Evolutionary conservation across 2,113 vertebrate genomes (phyloP), one percentile per base, ranked within the genome.

Genomic region (Lota lota): DNA sequence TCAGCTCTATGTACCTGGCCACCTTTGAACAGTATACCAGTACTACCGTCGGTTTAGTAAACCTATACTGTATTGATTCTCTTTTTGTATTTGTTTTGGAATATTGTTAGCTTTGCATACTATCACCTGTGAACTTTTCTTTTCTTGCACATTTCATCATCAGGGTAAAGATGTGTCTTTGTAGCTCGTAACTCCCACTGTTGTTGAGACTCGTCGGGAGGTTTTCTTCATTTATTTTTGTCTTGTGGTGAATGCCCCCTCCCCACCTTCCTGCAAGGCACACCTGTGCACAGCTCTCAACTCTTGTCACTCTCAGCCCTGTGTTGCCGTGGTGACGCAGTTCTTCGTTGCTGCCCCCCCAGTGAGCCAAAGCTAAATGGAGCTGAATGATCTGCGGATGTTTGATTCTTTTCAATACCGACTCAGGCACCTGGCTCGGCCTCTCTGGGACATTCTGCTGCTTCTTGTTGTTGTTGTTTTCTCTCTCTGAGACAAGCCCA

Each of bases 321-420:
- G 21, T 1, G 72, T 86, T 74, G 64, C 80, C 79, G 81, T 73
- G 79, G 85, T 64, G 67, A 84, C 83, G 63, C 16, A 2, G 7
- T 40, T 63, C 74, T 80, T 69, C 72, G 68, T 33, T 51, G 63
- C 68, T 65, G 76, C 79, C 63, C 79, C 74, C 67, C 53, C 36
- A 57, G 19, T 65, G 77, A 79, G 77, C 63, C 70, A 36, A 79
- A 83, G 81, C 70, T 86, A 88, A 89, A 89, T 89, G 73, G 84
- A 79, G 84, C 85, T 79, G 82, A 89, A 87, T 86, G 67, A 85
- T 80, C 73, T 77, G 75, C 63, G 10, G 67, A 75, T 78, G 76
- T 80, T 60, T 66, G 57, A 76, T 77, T 81, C 77, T 69, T 86
- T 79, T 79, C 79, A 83, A 63, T 67, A n/a, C 22, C 28, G 28